Evolutionary conservation across 2,888 invertebrate species (phyloP).

Genomic region (Erynnis tages): DNA sequence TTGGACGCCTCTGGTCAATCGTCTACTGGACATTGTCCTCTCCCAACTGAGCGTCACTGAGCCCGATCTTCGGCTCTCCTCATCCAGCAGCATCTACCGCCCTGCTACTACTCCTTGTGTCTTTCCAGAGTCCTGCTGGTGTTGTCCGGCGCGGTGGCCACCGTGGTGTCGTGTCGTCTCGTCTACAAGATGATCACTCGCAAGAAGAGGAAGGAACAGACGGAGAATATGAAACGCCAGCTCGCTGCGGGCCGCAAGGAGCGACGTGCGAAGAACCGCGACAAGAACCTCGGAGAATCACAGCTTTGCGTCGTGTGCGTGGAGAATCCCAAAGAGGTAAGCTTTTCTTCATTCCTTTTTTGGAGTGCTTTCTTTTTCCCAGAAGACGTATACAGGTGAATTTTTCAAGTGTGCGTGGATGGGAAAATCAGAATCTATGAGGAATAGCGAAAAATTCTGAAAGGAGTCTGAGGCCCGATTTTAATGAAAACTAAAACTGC

Average conservation of each 20-base stretch:
- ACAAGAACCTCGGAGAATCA: slow-evolving; percentile 82
- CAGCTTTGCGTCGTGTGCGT: slow-evolving; percentile 93
- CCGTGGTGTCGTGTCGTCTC: slow-evolving; percentile 74
- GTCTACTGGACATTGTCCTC: no score
- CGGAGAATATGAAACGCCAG: slow-evolving; percentile 82
- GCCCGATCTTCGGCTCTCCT: no score
- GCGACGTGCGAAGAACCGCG: slow-evolving; percentile 84
- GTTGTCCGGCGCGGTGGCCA: slow-evolving; percentile 79
- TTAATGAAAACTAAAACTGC: no score
- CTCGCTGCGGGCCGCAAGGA: slow-evolving; percentile 85
- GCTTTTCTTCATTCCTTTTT: slow-evolving; percentile 1
- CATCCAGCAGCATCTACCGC: no score
- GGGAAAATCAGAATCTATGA: no score
- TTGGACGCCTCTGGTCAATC: no score
- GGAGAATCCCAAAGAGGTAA: slow-evolving; percentile 90
- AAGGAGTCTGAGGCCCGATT: no score
- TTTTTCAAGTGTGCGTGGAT: no score
- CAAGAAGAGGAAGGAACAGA: slow-evolving; percentile 74
- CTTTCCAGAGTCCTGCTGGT: slow-evolving; percentile 75
- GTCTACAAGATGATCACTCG: slow-evolving; percentile 74
- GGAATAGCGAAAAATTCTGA: no score
- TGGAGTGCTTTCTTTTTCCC: background rate
- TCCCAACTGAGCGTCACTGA: no score
- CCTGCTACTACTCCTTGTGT: background rate
- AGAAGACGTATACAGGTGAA: no score